Evolutionary conservation across 1,140 invertebrate genomes (phyloP).

Genomic region (Trichogramma pretiosum): DNA sequence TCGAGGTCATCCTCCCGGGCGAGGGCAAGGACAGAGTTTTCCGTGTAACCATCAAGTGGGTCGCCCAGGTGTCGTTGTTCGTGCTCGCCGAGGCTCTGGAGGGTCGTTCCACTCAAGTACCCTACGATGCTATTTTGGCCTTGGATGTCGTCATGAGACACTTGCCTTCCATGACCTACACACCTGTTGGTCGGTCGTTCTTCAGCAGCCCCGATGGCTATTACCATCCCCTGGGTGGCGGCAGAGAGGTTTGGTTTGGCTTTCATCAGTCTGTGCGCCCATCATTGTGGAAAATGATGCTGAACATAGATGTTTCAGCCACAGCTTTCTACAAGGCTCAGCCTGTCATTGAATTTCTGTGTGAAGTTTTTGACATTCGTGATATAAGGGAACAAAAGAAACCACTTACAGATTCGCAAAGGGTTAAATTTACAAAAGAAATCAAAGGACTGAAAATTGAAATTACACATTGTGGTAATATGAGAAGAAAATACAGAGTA

Average conservation of each 20-base stretch:
- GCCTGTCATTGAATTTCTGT: conserved; percentile 99
- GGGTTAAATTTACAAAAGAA: conserved; percentile 99
- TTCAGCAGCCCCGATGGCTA: conserved; percentile 98
- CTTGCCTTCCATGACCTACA: conserved; percentile 98
- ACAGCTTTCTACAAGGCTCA: conserved; percentile 99
- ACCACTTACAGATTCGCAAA: conserved; percentile 95
- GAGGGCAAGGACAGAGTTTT: conserved; percentile 98
- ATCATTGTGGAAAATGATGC: conserved; percentile 99
- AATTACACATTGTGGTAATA: conserved; percentile 98
- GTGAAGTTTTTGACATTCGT: conserved; percentile 96
- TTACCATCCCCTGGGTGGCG: conserved; percentile 95
- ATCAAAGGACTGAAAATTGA: conserved; percentile 99
- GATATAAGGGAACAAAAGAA: conserved; percentile 93
- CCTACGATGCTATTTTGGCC: conserved; percentile 95
- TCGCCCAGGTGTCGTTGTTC: conserved; percentile 92
- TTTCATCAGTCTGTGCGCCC: conserved; percentile 99
- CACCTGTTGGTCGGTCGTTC: conserved; percentile 96
- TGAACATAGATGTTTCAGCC: conserved; percentile 99
- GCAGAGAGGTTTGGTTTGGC: conserved; percentile 99
- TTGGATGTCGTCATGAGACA: conserved; percentile 99
- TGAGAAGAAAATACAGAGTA: conserved; percentile 97
- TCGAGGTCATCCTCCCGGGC: conserved; percentile 91
- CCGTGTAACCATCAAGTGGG: conserved; percentile 96
- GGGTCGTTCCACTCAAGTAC: conserved; percentile 92
- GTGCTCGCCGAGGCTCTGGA: conserved; percentile 95